Evolutionary conservation across 2,888 invertebrate species (phyloP), one percentile per base, ranked within the genome.

Genomic region (Pollenia labialis): DNA sequence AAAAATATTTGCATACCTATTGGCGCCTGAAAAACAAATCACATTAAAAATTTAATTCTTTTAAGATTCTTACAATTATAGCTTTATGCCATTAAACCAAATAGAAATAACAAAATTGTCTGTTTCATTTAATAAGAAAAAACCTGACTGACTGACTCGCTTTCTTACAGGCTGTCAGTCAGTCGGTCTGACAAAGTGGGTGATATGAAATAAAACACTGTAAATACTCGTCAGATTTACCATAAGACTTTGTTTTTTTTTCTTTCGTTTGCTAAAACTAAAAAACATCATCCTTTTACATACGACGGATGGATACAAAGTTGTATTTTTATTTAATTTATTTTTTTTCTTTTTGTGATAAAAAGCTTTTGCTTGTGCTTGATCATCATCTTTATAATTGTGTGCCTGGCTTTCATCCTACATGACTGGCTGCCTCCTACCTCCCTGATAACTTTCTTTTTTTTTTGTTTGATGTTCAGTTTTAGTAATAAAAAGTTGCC

Each of bases 401-500:
- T 62, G 12, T 76, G 58, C 8, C 11, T 56, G 32, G 11, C 66
- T 56, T 75, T 11, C 52, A 48, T 54, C n/a, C 2, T 69, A n/a
- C 46, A 14, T 81, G 44, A 14, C 62, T 60, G 44, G 11, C 44
- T 58, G 8, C 2, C 69, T 42, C 23, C 60, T 32, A 46, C 52
- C 60, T 32, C 62, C 52, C 18, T 14, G 16, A 12, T 3, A 42
- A 72, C 46, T 54, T 71, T 80, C 58, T 42, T 80, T 52, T 68
- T 68, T 60, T 18, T 14, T 14, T 56, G 42, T 42, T n/a, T 72
- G 12, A 6, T 50, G 9, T 75, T 75, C 16, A 72, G 52, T 72
- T 72, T 23, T 58, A 18, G 46, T 56, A 72, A 68, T 42, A 64
- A 74, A 79, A 85, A 69, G 75, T 85, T 85, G 81, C 85, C 85